A percentile compares a stretch with the other conserved stretches of the same genome.
phyloP scores from a whole-genome alignment of 2,888 invertebrate species.

The Hololepta plana region DNA sequence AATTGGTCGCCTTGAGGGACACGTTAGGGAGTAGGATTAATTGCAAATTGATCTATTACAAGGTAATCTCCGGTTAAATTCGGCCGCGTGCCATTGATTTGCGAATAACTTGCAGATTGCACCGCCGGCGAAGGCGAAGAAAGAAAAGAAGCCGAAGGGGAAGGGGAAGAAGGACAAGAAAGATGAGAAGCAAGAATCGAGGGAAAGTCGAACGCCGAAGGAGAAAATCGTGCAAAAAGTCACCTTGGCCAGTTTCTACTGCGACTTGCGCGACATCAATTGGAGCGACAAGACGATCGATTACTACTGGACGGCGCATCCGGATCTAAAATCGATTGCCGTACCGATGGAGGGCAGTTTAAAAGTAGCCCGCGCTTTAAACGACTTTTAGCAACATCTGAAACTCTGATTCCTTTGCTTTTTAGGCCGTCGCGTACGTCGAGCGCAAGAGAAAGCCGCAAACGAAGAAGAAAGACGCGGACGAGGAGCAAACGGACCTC shows the following conservation, averaged over 20 bases:
- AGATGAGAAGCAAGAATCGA: slow-evolving; percentile 9
- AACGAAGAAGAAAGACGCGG: slow-evolving; percentile 7
- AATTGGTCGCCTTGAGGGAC: slow-evolving; percentile 31
- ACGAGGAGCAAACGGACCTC: no score
- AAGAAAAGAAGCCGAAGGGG: slow-evolving; percentile 11
- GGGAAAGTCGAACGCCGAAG: slow-evolving; percentile 11
- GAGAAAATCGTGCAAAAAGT: slow-evolving; percentile 19
- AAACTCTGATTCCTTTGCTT: not conserved
- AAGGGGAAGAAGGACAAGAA: slow-evolving; percentile 9
- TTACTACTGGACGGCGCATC: slow-evolving; percentile 36
- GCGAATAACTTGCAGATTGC: slow-evolving; percentile 5
- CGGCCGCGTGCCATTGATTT: not conserved
- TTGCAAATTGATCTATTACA: slow-evolving; percentile 31
- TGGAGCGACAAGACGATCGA: slow-evolving; percentile 36
- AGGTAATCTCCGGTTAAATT: slow-evolving; percentile 26
- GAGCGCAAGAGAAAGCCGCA: no score
- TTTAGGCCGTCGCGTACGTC: slow-evolving; percentile 10
- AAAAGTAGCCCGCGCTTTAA: slow-evolving; percentile 13
- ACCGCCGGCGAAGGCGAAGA: slow-evolving; percentile 19
- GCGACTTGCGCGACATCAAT: slow-evolving; percentile 28
- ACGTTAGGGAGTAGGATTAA: slow-evolving; percentile 35
- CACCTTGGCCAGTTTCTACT: slow-evolving; percentile 31
- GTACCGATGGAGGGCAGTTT: slow-evolving; percentile 21
- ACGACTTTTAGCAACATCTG: not conserved
- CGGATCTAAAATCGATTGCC: slow-evolving; percentile 13